Base-by-base conservation (phyloP, 2,113 vertebrate species). In the Tiliqua scincoides region DNA sequence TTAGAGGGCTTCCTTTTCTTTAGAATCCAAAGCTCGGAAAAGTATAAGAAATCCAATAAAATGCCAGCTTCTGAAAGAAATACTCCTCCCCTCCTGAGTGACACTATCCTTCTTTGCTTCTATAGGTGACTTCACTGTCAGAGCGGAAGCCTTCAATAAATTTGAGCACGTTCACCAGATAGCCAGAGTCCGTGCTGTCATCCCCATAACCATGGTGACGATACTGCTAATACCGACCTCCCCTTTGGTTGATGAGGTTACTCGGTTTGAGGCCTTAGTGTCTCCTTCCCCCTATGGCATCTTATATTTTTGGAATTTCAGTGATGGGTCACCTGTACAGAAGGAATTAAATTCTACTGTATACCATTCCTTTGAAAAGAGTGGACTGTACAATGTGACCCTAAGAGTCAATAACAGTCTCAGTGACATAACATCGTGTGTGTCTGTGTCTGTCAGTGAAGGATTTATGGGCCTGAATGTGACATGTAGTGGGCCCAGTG, bases 261-360 rank as follows among this genome's bases (percentile, higher is more conserved):
- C 96, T 37, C 10, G 81, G 25, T 91, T 97, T 48, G 93, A 96
- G 86, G 95, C 95, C 1, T 82, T 85, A 0, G 52, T 91, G 11
- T 80, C 90, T 61, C 96, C 97, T 4, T 94, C 93, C 7, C 8
- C 78, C 32, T 80, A 85, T 3, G 85, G 83, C 14, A 80, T 94
- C 2, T 5, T 92, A 59, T 96, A 96, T 83, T 94, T 65, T 0
- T 97, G 97, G 97, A 89, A 96, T 79, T 97, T 97, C 85, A 94
- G 91, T 0, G 96, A 97, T 30, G 88, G 91, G 27, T 94, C 96
- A 12, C 54, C 86, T 54, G 35, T 78, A n/a, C 52, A 92, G 32
- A 91, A 85, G 79, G 89, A 86, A 40, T 4, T 18, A 35, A 25
- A 92, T n/a, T 21, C 2, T 30, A 89, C 85, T 82, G 88, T 95